phyloP scores from a whole-genome alignment of 53 echinoderm and acorn worm genomes.

The Arbacia lixula region DNA sequence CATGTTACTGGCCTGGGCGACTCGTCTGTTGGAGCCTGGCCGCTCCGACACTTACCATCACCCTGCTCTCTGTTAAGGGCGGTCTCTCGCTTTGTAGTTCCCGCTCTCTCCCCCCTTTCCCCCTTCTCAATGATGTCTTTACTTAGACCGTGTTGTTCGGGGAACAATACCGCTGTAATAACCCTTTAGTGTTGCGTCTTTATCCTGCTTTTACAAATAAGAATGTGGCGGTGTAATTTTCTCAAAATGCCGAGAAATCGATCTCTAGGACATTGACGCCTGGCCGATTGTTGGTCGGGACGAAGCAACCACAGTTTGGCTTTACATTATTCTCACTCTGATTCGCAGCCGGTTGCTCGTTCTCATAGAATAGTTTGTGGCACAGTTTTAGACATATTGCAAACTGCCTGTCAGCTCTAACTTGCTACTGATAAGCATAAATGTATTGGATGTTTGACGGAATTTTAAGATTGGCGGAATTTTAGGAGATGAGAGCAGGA shows the following conservation, averaged over 20 bases:
- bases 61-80: background rate
- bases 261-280: constrained; percentile 40
- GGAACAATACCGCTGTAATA: constrained; percentile 36
- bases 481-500: too few species aligned
- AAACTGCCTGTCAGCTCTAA: too few species aligned
- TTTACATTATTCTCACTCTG: too few species aligned
- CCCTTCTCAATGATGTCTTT: too few species aligned
- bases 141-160: background rate
- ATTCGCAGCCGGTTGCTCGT: too few species aligned
- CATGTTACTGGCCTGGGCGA: too few species aligned
- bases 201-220: constrained; percentile 30
- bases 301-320: too few species aligned
- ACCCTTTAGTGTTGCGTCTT: constrained; percentile 39
- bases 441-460: too few species aligned
- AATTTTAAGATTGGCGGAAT: too few species aligned
- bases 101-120: constrained; percentile 15
- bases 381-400: too few species aligned
- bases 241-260: constrained; percentile 20
- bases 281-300: constrained; percentile 35
- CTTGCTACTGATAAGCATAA: too few species aligned
- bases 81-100: constrained; percentile 48
- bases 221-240: constrained; percentile 39
- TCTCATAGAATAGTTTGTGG: too few species aligned
- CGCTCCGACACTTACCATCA: background rate
- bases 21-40: constrained; percentile 14